phyloP scores from a whole-genome alignment of 2,888 invertebrate genomes.

The Hypselothyrea guttata region DNA sequence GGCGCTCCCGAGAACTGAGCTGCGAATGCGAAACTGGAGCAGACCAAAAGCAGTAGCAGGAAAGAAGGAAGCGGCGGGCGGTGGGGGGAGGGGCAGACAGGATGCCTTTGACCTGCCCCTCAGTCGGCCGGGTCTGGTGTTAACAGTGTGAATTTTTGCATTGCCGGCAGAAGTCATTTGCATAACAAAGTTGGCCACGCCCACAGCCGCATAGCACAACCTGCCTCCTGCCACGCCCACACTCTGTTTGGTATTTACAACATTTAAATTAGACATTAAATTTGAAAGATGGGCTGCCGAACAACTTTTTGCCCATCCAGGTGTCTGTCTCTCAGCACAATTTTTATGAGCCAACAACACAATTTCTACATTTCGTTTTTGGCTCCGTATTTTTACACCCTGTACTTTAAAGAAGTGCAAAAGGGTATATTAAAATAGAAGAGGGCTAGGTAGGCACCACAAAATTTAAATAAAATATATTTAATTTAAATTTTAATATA shows the following conservation, averaged over 20 bases:
- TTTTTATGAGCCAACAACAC: slow-evolving; percentile 34
- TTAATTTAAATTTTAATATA: too few relatives aligned
- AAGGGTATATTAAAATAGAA: too few relatives aligned
- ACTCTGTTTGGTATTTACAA: slow-evolving; percentile 63
- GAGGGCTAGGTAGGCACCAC: too few relatives aligned
- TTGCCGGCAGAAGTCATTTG: slow-evolving; percentile 63
- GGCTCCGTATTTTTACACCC: background rate
- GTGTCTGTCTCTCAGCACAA: slow-evolving; percentile 28
- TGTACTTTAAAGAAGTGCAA: too few relatives aligned
- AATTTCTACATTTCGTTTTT: slow-evolving; percentile 20
- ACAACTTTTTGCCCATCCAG: slow-evolving; percentile 54
- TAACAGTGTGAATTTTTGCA: slow-evolving; percentile 67
- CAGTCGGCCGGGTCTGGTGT: slow-evolving; percentile 50
- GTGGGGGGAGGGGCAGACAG: background rate
- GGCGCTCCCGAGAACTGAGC: slow-evolving; percentile 43
- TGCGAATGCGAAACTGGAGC: slow-evolving; percentile 55
- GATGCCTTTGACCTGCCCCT: slow-evolving; percentile 42
- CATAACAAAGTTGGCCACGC: slow-evolving; percentile 71
- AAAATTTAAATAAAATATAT: too few relatives aligned
- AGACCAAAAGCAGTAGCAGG: slow-evolving; percentile 30
- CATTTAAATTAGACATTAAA: slow-evolving; percentile 77
- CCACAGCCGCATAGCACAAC: slow-evolving; percentile 14
- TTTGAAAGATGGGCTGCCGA: slow-evolving; percentile 73
- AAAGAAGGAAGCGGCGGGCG: background rate
- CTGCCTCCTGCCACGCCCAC: background rate